Percentiles rank a stretch among this genome's conserved stretches.
Evolutionary conservation across 2,797 vertebrate species (phyloP).

Genomic region (Aselliscus stoliczkanus): DNA sequence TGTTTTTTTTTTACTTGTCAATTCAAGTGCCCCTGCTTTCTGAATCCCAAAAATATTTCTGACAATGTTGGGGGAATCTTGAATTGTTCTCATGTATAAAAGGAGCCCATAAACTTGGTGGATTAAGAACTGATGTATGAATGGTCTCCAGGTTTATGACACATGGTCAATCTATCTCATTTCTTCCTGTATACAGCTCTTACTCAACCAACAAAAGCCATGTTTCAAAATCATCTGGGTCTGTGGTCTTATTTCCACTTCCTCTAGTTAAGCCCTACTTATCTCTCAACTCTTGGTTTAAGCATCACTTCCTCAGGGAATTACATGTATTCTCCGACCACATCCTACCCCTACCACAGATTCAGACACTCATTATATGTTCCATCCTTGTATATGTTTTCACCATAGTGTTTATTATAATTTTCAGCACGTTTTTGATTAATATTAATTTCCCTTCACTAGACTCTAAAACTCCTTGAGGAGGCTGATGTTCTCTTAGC

Average conservation of each 20-base stretch:
- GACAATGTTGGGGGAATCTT: neutral
- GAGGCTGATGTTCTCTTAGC: neutral
- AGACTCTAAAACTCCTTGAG: neutral
- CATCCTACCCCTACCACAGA: neutral
- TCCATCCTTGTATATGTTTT: neutral
- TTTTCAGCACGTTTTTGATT: neutral
- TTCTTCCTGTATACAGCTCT: slow-evolving; percentile 4
- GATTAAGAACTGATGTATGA: neutral
- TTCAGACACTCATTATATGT: neutral
- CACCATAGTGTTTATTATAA: neutral
- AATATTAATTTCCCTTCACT: neutral
- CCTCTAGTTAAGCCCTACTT: neutral
- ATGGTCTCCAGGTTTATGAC: neutral
- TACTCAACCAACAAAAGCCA: neutral
- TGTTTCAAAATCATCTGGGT: slow-evolving; percentile 28
- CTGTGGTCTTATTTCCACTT: slow-evolving; percentile 21
- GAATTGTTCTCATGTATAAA: neutral
- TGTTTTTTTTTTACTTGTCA: neutral
- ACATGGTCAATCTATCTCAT: neutral
- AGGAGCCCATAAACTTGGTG: neutral
- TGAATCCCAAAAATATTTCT: neutral
- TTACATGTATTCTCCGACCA: neutral
- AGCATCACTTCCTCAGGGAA: neutral
- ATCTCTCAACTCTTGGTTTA: neutral
- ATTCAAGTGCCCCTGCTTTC: neutral